Evolutionary conservation across 2,113 vertebrate genomes (phyloP), one percentile per base, ranked within the genome.

Genomic region (Gallinago undulata): DNA sequence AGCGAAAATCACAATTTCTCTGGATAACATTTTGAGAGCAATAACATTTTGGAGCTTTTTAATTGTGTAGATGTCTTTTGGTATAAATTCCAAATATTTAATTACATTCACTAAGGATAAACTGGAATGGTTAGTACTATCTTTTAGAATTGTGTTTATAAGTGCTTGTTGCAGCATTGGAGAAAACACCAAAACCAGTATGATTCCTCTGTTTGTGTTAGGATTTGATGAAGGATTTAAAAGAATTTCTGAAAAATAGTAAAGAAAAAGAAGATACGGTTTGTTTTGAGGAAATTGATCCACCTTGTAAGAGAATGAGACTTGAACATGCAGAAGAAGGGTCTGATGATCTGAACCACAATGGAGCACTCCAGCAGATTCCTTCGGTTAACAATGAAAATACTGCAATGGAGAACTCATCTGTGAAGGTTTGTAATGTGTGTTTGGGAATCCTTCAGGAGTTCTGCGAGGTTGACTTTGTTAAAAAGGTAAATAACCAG

Each of bases 391-490:
- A 80, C 3, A 93, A 43, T 13, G 93, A 81, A 25, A 96, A 15
- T 6, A 10, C 68, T 39, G 50, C 87, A 6, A 7, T 7, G 37
- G 62, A 87, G 51, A 87, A 74, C 30, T 83, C 55, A 0, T 51
- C 91, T 70, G 35, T 70, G 7, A 33, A 56, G 11, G 97, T 98
- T 35, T 99, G 99, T 90, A 99, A 98, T 13, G 95, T 98, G 67
- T 99, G 99, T 94, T 92, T 99, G 95, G 99, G 99, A 60, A 90
- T 99, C 88, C 98, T 99, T 51, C 99, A 99, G 97, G 97, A 99
- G 21, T 98, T 99, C 80, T 98, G 98, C 10, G 97, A 98, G 90
- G 53, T 78, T 35, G 87, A 96, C 55, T 99, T 99, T 94, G 98
- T 99, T 31, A 97, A 96, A 79, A 98, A 99, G 98, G 99, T 99